Conservation (phyloP, 2,113 vertebrate species). For the Eulemur macaco region DNA sequence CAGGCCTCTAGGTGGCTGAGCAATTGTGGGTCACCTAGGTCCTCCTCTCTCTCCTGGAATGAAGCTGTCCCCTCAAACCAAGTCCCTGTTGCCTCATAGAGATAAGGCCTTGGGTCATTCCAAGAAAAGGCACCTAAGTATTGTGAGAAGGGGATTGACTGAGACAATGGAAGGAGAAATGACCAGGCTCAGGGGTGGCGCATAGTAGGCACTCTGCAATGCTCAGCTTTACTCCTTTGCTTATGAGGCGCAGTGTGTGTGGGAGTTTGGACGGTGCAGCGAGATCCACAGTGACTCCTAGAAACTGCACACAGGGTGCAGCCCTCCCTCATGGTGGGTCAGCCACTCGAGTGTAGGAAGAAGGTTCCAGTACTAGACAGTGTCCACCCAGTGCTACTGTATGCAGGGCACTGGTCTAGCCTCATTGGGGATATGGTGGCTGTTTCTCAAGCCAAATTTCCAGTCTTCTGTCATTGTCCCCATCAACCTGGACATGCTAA, state of each 20-base stretch:
- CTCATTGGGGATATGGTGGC: accelerated
- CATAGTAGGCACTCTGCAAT: accelerated
- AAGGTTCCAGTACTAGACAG: not conserved
- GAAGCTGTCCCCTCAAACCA: not conserved
- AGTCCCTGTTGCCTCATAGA: not conserved
- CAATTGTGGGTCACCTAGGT: too few species aligned
- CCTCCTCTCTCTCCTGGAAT: not conserved
- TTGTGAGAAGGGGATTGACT: not conserved
- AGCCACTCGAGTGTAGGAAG: not conserved
- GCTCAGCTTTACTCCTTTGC: not conserved
- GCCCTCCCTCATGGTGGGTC: not conserved
- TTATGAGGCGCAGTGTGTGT: accelerated
- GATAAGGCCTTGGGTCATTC: not conserved
- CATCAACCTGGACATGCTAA: not conserved
- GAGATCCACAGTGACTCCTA: not conserved
- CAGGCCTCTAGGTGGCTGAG: not conserved
- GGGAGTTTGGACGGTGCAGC: not conserved
- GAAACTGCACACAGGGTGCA: accelerated
- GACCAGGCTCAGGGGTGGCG: not conserved
- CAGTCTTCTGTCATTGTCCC: not conserved
- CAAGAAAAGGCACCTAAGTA: not conserved
- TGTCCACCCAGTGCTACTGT: not conserved
- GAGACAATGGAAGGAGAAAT: not conserved
- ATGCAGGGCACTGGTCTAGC: not conserved
- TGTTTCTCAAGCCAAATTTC: not conserved